phyloP scores from a whole-genome alignment of 2,888 invertebrate genomes.

The Crepidodera aurea region DNA sequence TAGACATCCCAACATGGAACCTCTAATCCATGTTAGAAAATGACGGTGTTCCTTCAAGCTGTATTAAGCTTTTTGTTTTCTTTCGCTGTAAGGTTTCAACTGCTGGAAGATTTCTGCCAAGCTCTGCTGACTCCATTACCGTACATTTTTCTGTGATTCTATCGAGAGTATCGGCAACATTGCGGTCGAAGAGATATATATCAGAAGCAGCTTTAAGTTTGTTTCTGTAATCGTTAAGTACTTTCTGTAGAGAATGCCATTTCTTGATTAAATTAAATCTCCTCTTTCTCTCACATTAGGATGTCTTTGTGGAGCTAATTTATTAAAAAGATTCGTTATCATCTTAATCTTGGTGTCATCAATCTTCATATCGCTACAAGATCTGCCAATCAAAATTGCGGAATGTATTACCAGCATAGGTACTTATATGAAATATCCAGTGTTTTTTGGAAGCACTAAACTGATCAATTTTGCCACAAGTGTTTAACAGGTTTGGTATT shows the following conservation, averaged over 20 bases:
- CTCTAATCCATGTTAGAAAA: no score
- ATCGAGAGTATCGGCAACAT: conserved; percentile 91
- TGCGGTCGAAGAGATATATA: conserved; percentile 92
- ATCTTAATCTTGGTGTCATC: conserved; percentile 89
- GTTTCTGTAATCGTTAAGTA: conserved; percentile 81
- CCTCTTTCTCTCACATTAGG: conserved; percentile 79
- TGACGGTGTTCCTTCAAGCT: no score
- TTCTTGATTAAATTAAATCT: conserved; percentile 84
- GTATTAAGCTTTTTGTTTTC: no score
- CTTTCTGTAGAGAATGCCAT: conserved; percentile 91
- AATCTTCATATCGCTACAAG: conserved; percentile 91
- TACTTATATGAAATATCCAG: no score
- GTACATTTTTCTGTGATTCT: conserved; percentile 90
- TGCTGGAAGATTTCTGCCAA: conserved; percentile 65
- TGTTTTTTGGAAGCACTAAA: no score
- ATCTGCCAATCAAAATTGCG: conserved; percentile 94
- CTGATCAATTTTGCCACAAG: no score
- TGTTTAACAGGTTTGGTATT: no score
- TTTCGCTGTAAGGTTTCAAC: conserved; percentile 87
- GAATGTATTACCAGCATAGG: no score
- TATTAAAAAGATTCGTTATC: conserved; percentile 88
- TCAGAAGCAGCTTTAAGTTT: conserved; percentile 86
- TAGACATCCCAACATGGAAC: no score
- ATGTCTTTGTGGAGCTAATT: conserved; percentile 82
- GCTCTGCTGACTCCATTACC: conserved; percentile 84